Percentiles rank a stretch among this genome's conserved stretches.
phyloP scores from a whole-genome alignment of 2,113 vertebrate species.

The Heterochromis multidens region DNA sequence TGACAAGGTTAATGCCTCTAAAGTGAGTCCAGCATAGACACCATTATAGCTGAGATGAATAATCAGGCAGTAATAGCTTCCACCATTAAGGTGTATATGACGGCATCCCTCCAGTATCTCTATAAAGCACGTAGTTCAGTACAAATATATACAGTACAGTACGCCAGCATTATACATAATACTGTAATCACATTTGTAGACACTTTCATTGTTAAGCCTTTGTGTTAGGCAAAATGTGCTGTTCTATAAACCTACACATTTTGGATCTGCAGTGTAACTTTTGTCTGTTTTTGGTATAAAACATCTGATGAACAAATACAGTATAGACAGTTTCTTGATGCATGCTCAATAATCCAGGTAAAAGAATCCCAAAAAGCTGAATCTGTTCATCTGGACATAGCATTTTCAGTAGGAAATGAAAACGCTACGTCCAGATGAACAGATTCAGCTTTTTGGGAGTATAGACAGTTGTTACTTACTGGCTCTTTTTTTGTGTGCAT shows the following conservation, averaged over 20 bases:
- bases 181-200: not conserved
- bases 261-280: not conserved
- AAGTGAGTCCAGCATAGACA: not conserved
- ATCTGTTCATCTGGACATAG: too few species aligned
- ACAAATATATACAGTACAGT: constrained; percentile 31
- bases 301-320: not conserved
- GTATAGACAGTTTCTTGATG: not conserved
- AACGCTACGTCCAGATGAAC: too few species aligned
- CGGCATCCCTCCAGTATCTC: not conserved
- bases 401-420: too few species aligned
- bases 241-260: not conserved
- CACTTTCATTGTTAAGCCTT: not conserved
- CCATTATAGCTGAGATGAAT: not conserved
- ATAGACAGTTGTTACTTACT: not conserved
- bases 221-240: not conserved
- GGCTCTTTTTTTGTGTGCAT: not conserved
- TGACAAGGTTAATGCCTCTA: not conserved
- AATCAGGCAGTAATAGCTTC: not conserved
- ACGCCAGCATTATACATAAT: not conserved
- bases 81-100: not conserved
- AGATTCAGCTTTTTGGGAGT: too few species aligned
- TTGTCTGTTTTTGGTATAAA: not conserved
- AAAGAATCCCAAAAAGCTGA: too few species aligned
- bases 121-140: constrained; percentile 10
- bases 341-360: too few species aligned